Conservation (phyloP, 2,797 vertebrate species). For the Otus scops region DNA sequence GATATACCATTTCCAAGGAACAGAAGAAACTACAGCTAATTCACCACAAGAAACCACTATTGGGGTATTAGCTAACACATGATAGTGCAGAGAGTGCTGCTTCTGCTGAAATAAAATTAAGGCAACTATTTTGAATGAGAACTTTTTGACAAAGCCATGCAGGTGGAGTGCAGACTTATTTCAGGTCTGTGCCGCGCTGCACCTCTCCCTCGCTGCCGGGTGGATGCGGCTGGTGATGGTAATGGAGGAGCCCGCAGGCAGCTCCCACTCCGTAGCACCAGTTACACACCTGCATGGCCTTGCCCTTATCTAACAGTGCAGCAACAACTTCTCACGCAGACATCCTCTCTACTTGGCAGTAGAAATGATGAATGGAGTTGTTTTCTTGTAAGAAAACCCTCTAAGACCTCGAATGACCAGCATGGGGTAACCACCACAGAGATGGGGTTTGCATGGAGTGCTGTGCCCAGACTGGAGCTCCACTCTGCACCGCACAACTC, state of each 20-base stretch:
- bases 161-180: background rate
- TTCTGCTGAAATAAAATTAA: background rate
- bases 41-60: background rate
- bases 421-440: background rate
- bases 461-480: background rate
- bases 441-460: background rate
- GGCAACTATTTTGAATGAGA: background rate
- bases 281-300: background rate
- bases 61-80: background rate
- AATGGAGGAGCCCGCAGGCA: background rate
- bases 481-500: background rate
- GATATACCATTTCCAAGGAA: background rate
- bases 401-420: background rate
- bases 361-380: background rate
- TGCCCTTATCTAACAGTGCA: background rate
- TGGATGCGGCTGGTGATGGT: rapidly evolving
- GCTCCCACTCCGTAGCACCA: background rate
- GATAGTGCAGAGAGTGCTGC: rapidly evolving
- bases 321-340: background rate
- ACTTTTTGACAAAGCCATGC: background rate
- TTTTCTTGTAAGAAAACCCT: background rate
- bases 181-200: background rate
- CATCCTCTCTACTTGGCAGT: background rate
- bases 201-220: background rate
- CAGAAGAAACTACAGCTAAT: background rate